A percentile compares a stretch with the other conserved stretches of the same genome.
phyloP scores from a whole-genome alignment of 1,140 invertebrate species.

The Delia radicum region DNA sequence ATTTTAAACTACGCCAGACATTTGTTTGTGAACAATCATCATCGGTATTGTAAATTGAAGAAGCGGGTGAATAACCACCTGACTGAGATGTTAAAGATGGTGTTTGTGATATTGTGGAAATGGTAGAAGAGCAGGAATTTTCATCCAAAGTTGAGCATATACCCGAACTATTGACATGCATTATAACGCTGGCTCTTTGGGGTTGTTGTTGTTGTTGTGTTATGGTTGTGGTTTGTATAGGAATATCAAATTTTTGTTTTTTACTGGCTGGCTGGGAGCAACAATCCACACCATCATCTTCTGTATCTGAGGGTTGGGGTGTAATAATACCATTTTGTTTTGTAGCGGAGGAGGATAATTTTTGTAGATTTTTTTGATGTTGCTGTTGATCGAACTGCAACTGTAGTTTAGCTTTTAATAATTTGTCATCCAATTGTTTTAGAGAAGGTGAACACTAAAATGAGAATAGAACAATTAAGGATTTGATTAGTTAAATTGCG shows the following conservation, averaged over 20 bases:
- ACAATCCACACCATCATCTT: slow-evolving; percentile 58
- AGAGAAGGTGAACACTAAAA: not conserved
- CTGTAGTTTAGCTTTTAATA: slow-evolving; percentile 48
- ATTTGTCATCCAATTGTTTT: slow-evolving; percentile 35
- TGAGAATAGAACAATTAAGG: not conserved
- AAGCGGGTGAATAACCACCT: slow-evolving; percentile 2
- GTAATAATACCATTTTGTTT: slow-evolving; percentile 40
- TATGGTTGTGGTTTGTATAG: too few relatives aligned
- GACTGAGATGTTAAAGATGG: slow-evolving; percentile 19
- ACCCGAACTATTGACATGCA: slow-evolving; percentile 75
- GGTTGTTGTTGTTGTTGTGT: slow-evolving; percentile 37
- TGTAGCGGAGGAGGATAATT: not conserved
- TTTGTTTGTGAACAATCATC: slow-evolving; percentile 60
- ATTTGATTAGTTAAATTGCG: too few relatives aligned
- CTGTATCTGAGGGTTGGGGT: slow-evolving; percentile 60
- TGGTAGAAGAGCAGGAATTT: slow-evolving; percentile 35
- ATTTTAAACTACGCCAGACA: slow-evolving; percentile 73
- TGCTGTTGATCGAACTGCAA: slow-evolving; percentile 41
- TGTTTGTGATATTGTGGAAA: slow-evolving; percentile 27
- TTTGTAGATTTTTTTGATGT: slow-evolving; percentile 30
- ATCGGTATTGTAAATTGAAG: slow-evolving; percentile 27
- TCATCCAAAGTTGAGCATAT: slow-evolving; percentile 41
- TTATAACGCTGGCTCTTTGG: slow-evolving; percentile 70
- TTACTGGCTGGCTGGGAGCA: slow-evolving; percentile 54
- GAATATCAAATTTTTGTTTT: slow-evolving; percentile 43